Evolutionary conservation across 2,113 vertebrate species (phyloP), one percentile per base, ranked within the genome.

Genomic region (Chiloscyllium plagiosum): DNA sequence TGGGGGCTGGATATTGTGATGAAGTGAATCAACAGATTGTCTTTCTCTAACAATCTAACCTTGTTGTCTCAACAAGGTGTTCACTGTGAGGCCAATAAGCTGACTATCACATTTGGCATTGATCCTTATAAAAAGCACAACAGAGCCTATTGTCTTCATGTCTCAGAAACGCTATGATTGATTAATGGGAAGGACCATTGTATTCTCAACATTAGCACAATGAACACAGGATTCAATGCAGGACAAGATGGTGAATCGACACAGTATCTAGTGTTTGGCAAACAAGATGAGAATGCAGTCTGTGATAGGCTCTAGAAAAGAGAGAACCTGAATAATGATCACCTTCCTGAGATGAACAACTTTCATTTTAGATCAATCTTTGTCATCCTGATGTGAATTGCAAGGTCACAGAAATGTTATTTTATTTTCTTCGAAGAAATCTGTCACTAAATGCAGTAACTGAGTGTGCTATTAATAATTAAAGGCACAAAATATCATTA

Each of bases 41-140:
- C 89, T 37, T 92, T 92, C 15, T 20, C 61, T 61, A 92, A 92
- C 89, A 92, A 92, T 66, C 89, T 92, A 92, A 92, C 56, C 33
- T 66, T 66, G 15, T 33, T 65, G 61, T 92, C 33, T 92, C 61
- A 37, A 92, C 89, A 92, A 92, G 89, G 61, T 92, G 65, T 66
- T n/a, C 61, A 92, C 56, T 92, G 89, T 92, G 66, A n/a, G 56
- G 56, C 89, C 56, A 92, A 66, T 66, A 92, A 37, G 61, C 61
- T 66, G 56, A 90, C 87, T 90, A 33, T 33, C 19, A 92, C 33
- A 22, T 92, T 92, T 92, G 89, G 61, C 89, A 92, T 66, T 92
- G 89, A 66, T 92, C 89, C 56, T 66, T 66, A 66, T n/a, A 92
- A 65, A 37, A 17, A 4, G 8, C 61, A 92, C 33, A 92, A 66